Conservation (phyloP, 2,888 invertebrate genomes). For the Eulithis testata region DNA sequence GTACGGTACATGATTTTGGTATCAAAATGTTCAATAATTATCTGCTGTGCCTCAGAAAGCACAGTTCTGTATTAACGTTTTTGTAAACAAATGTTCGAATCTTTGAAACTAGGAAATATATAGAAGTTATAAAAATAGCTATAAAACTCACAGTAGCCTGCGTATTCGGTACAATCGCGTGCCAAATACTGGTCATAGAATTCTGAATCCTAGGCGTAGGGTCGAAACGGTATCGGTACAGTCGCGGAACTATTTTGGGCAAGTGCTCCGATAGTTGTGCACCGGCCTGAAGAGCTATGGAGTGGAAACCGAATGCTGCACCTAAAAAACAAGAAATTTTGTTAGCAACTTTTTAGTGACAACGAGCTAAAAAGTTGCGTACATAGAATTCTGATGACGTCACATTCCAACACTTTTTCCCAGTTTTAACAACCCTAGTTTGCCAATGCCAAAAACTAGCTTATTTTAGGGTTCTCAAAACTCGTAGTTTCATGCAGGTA, state of each 20-base stretch:
- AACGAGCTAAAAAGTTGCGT: no score
- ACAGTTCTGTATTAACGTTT: no score
- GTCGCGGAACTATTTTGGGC: conserved; percentile 93
- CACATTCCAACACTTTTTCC: no score
- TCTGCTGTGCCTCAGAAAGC: no score
- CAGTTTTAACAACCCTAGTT: no score
- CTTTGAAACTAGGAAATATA: neutral
- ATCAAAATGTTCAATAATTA: no score
- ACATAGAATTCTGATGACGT: no score
- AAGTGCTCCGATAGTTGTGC: conserved; percentile 92
- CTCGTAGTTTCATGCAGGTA: no score
- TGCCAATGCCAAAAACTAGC: no score
- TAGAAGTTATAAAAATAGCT: neutral
- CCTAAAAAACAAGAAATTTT: conserved; percentile 74
- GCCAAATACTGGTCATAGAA: conserved; percentile 98
- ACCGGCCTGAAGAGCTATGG: conserved; percentile 92
- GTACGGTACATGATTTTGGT: no score
- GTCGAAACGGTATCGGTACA: conserved; percentile 96
- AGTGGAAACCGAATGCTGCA: conserved; percentile 96
- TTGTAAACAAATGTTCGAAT: no score
- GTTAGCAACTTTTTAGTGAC: neutral
- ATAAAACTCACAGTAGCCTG: conserved; percentile 88
- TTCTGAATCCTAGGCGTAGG: conserved; percentile 96
- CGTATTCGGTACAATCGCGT: conserved; percentile 93
- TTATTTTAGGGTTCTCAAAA: no score